Evolutionary conservation across 2,113 vertebrate species (phyloP), one percentile per base, ranked within the genome.

Genomic region (Mormyrus lacerda): DNA sequence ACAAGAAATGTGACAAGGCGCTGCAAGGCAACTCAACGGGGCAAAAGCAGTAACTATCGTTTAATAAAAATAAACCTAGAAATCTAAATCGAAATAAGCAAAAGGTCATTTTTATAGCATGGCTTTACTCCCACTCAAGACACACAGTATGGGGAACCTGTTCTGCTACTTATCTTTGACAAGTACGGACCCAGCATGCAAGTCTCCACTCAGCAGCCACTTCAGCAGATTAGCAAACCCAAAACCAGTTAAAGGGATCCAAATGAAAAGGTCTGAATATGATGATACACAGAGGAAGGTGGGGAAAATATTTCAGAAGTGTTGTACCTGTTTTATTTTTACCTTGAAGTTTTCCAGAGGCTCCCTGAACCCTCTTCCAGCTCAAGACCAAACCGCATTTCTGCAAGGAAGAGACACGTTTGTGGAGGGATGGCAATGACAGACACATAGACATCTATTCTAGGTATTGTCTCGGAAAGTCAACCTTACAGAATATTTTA

Each of bases 341-440:
- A 99, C 98, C 98, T 97, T 99, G 98, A 93, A 99, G 97, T 94
- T 99, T 99, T 93, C 98, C 98, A 93, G 98, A 99, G 91, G 98
- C 98, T 82, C 98, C 98, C 93, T 99, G 98, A 27, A 99, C 98
- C 95, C 98, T 97, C 93, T 99, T 99, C 98, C 98, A 99, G 92
- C 98, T 99, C 91, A 99, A 95, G 94, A 99, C 98, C 94, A 99
- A 97, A 90, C 98, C 98, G 94, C 98, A 99, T 97, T 99, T 99
- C 98, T 95, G 93, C 89, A 91, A 91, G 82, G 44, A 6, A 85
- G 45, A 89, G 58, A 42, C 17, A 42, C 31, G 65, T 61, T 3
- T 55, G 24, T 24, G 58, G 42, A 76, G 69, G 5, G 27, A 39
- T 13, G 11, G 39, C 27, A 15, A 19, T 27, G 85, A 17, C n/a